Evolutionary conservation across 1,140 invertebrate species (phyloP), one percentile per base, ranked within the genome.

Genomic region (Plectrocnemia conspersa): DNA sequence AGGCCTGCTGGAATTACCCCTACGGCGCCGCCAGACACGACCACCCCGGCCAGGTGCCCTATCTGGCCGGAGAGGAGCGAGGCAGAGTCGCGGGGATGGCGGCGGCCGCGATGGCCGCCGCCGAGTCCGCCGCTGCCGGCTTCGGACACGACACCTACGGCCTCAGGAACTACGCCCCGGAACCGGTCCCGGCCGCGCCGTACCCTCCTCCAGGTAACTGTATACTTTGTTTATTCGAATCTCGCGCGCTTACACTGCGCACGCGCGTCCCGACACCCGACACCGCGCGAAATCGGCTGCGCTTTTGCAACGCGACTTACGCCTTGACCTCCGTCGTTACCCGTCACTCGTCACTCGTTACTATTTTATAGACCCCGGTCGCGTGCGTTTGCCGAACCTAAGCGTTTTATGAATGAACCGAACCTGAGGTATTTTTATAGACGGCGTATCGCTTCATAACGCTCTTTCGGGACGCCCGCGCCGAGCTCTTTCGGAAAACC

Each of bases 121-220:
- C 81, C 32, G 85, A 86, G 56, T 79, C 79, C n/a, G 80, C 77
- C 49, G 74, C 78, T 16, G 75, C 78, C 21, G 76, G 79, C 50
- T 88, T 88, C 70, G 79, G 82, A 2, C 85, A 88, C 65, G 85
- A 88, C 62, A 78, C 84, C 19, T 89, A 90, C 68, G 80, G 82
- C 6, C 77, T 89, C 7, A 78, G 86, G 61, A 88, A 84, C 72
- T 89, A 89, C 64, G 79, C 79, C 16, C 80, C 85, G 1, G 86
- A 89, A 63, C 78, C 83, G 10, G 85, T 89, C 52, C 82, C 85
- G 15, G 83, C 86, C 52, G 85, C 84, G 56, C 85, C 86, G 1
- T 90, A 89, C 64, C 83, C 86, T 64, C 83, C 86, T 68, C 82
- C 86, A 81, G 85, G 86, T 80, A 81, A 74, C 76, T 70, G 70